Evolutionary conservation across 2,113 vertebrate genomes (phyloP), one percentile per base, ranked within the genome.

Genomic region (Ammodytes marinus): DNA sequence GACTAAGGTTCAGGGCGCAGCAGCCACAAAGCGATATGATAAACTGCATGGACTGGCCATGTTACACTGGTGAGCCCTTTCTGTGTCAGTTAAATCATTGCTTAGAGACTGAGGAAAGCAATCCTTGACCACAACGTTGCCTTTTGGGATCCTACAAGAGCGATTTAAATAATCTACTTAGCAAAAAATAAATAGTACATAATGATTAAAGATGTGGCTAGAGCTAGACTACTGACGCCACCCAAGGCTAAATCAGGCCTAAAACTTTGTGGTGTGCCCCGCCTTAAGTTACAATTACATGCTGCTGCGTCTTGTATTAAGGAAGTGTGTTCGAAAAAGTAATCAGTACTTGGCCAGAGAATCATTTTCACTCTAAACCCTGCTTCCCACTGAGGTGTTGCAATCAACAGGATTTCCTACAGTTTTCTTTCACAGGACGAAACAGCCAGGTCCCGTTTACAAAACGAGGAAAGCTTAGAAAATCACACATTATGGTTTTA

Each of bases 101-200:
- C 4, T 52, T 0, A 67, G 61, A 66, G 46, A 8, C 47, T n/a
- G 6, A 2, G 27, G 43, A 68, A 27, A 27, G 50, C 13, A n/a
- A 19, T 47, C 9, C 49, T 19, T 54, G 6, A 39, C 14, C n/a
- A n/a, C n/a, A 10, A 9, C 7, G 35, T 52, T 39, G 15, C 12
- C 58, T 68, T 79, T 57, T 10, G 0, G 35, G 63, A 19, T 73
- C 35, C n/a, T 35, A 17, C 5, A 68, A 47, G 13, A 60, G 37
- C 76, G 70, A 82, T 74, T 40, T 50, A 17, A 50, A 77, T 72
- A 50, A 35, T 37, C 6, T 54, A n/a, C 46, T 74, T 49, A 63
- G 27, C 27, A 13, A 67, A 8, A 69, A 54, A 67, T 17, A 37
- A 59, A 2, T 0, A 69, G 80, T 74, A 63, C 50, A 71, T 54